Conservation (phyloP, 1,140 invertebrate genomes). For the Drosophila kohkoa region DNA sequence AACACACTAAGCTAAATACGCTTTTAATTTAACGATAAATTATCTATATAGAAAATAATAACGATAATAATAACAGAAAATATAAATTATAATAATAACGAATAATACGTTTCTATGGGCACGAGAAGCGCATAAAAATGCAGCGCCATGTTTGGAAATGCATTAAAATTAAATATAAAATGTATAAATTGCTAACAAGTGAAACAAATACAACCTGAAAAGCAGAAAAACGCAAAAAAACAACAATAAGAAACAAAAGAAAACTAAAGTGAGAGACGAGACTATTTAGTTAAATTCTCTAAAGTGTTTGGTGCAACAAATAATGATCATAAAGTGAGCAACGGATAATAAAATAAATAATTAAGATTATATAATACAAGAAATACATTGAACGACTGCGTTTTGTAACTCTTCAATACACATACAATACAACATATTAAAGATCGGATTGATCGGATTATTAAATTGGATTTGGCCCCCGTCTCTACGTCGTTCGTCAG, state of each 20-base stretch:
- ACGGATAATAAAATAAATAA: slow-evolving; percentile 38
- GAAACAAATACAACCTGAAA: slow-evolving; percentile 80
- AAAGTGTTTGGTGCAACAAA: slow-evolving; percentile 31
- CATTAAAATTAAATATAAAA: slow-evolving; percentile 83
- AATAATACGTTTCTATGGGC: slow-evolving; percentile 60
- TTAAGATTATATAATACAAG: slow-evolving; percentile 44
- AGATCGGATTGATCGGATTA: slow-evolving; percentile 45
- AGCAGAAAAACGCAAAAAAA: slow-evolving; percentile 8
- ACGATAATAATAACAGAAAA: slow-evolving; percentile 25
- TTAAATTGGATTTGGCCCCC: slow-evolving; percentile 25
- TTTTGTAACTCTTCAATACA: slow-evolving; percentile 24
- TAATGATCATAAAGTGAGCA: slow-evolving; percentile 32
- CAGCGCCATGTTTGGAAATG: slow-evolving; percentile 81
- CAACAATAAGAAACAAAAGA: slow-evolving; percentile 10
- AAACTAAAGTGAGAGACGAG: slow-evolving; percentile 20
- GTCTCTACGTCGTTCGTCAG: not conserved
- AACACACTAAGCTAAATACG: slow-evolving; percentile 57
- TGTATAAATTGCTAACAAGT: slow-evolving; percentile 78
- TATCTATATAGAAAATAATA: slow-evolving; percentile 26
- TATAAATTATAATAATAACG: slow-evolving; percentile 2
- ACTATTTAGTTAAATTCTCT: slow-evolving; percentile 1
- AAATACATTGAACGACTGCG: slow-evolving; percentile 60
- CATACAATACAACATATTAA: slow-evolving; percentile 9
- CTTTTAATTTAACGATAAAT: slow-evolving; percentile 40
- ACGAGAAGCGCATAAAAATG: slow-evolving; percentile 72